phyloP scores from a whole-genome alignment of 2,797 vertebrate species.

The Gastrophryne carolinensis region DNA sequence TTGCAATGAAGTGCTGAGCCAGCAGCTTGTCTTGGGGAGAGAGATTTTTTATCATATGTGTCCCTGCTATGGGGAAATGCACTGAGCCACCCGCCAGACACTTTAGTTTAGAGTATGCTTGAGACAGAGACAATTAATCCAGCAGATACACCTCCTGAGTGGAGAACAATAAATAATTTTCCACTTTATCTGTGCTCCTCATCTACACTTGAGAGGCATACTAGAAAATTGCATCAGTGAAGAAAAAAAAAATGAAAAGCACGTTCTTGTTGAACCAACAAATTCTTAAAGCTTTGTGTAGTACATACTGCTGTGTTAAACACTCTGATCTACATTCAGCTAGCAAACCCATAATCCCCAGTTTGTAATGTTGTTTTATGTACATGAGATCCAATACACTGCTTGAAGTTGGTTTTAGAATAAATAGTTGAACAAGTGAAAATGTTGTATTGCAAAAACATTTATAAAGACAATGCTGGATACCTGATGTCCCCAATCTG shows the following conservation, averaged over 20 bases:
- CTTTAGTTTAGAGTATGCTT: constrained; percentile 17
- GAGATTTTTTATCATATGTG: constrained; percentile 35
- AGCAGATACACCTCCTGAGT: background rate
- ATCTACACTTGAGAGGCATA: background rate
- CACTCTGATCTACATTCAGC: background rate
- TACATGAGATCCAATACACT: background rate
- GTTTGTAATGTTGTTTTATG: background rate
- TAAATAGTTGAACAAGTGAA: background rate
- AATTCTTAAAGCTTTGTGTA: background rate
- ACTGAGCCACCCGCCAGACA: background rate
- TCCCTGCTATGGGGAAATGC: constrained; percentile 3
- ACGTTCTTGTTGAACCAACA: constrained; percentile 1
- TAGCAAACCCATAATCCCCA: background rate
- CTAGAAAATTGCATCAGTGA: constrained; percentile 11
- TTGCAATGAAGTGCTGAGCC: constrained; percentile 33
- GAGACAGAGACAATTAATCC: constrained; percentile 16
- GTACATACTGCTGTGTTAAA: background rate
- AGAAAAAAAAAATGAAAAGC: background rate
- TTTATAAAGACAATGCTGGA: too few species aligned
- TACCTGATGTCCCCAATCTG: too few species aligned
- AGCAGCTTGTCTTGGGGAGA: constrained; percentile 18
- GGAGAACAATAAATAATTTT: constrained; percentile 16
- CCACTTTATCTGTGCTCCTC: background rate
- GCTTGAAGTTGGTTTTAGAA: background rate
- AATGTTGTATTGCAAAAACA: background rate